These are phyloP conservation scores for Andrena minutula DNA, from an alignment of 2,888 invertebrate species.

Conservation along the genomic window DNA sequence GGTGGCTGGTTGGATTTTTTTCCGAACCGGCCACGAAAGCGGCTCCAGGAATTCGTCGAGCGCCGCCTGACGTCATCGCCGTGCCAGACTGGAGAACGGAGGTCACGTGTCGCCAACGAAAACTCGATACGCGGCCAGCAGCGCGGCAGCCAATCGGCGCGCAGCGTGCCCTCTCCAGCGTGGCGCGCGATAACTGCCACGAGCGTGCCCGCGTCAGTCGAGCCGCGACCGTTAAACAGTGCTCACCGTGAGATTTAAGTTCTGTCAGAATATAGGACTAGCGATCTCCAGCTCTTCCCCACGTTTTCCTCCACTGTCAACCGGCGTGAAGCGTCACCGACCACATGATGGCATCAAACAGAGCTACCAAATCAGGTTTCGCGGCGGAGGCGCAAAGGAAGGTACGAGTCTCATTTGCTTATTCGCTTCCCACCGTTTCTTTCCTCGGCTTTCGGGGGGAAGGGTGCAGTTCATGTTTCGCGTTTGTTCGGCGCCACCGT, in stretches of 20 bases:
- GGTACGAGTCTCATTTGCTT: conserved; percentile 87
- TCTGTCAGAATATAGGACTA: not conserved
- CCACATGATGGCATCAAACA: conserved; percentile 90
- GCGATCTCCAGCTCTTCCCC: conserved; percentile 3
- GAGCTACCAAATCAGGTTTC: conserved; percentile 96
- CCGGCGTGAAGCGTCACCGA: conserved; percentile 28
- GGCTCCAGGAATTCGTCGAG: conserved; percentile 57
- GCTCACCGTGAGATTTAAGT: conserved; percentile 38
- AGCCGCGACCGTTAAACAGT: conserved; percentile 76
- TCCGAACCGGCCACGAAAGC: conserved; percentile 25
- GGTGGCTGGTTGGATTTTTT: not conserved
- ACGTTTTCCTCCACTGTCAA: conserved; percentile 10
- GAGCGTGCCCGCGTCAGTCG: conserved; percentile 70
- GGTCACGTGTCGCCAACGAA: conserved; percentile 73
- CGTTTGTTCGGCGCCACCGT: conserved; percentile 60
- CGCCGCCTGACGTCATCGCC: conserved; percentile 68
- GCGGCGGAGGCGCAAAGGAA: conserved; percentile 98
- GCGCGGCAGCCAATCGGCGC: conserved; percentile 64
- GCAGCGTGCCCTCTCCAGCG: conserved; percentile 45
- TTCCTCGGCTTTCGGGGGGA: not conserved
- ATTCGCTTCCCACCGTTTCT: not conserved
- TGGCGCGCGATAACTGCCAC: conserved; percentile 45
- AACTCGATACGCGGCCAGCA: conserved; percentile 70
- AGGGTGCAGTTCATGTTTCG: not conserved
- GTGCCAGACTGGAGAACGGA: conserved; percentile 74